Evolutionary conservation across 2,113 vertebrate species (phyloP).

Genomic region (Callaeas wilsoni): DNA sequence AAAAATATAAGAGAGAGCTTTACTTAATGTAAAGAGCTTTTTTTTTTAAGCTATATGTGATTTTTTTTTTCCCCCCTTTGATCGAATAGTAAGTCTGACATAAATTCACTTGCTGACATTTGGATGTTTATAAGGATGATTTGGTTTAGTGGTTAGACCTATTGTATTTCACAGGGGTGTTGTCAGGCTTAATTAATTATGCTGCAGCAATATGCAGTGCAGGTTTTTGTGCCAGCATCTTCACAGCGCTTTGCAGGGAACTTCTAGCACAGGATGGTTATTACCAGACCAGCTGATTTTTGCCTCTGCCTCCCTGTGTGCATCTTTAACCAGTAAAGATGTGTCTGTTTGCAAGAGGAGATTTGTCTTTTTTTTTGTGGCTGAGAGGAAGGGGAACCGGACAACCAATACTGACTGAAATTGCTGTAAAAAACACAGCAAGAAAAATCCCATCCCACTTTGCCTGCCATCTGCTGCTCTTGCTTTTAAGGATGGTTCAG

Average conservation of each 20-base stretch:
- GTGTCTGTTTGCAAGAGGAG: background rate
- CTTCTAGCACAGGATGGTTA: background rate
- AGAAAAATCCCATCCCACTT: background rate
- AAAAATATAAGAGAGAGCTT: conserved; percentile 9
- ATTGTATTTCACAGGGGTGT: conserved; percentile 55
- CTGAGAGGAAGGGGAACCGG: background rate
- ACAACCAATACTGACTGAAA: background rate
- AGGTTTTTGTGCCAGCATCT: conserved; percentile 32
- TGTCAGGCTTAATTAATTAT: conserved; percentile 63
- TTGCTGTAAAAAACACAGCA: background rate
- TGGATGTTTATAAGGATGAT: conserved; percentile 53
- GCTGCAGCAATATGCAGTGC: conserved; percentile 49
- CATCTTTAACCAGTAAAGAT: background rate
- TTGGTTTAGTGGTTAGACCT: conserved; percentile 55
- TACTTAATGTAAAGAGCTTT: background rate
- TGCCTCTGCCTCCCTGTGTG: background rate
- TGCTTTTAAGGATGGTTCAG: background rate
- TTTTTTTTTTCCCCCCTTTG: background rate
- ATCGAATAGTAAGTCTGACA: background rate
- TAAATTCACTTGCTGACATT: conserved; percentile 33
- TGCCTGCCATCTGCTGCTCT: background rate
- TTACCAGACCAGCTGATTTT: background rate
- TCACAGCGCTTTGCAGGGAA: background rate
- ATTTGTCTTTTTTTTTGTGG: background rate
- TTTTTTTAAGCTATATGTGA: background rate